A percentile compares a stretch with the other conserved stretches of the same genome.
phyloP scores from a whole-genome alignment of 2,797 vertebrate species.

The Diglossa cyanea region DNA sequence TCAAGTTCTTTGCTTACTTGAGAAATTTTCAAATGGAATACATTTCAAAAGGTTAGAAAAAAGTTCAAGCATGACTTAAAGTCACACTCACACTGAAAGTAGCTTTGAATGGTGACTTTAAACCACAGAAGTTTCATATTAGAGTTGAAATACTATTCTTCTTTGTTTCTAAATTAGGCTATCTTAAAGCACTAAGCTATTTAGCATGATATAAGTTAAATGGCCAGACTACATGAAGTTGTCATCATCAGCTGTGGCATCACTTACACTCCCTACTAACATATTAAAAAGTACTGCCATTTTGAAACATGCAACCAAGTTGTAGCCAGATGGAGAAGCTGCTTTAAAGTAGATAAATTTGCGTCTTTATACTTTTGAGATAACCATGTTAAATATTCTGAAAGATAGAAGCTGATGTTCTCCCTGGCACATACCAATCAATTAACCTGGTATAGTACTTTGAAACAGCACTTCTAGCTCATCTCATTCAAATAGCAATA shows the following conservation, averaged over 20 bases:
- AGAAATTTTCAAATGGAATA: background rate
- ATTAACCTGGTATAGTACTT: background rate
- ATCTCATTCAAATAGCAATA: background rate
- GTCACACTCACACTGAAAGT: background rate
- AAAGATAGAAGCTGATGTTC: background rate
- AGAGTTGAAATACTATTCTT: background rate
- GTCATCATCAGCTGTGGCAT: background rate
- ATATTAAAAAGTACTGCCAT: background rate
- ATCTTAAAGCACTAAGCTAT: background rate
- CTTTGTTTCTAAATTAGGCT: background rate
- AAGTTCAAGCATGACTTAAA: background rate
- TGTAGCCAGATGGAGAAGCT: background rate
- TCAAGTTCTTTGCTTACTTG: background rate
- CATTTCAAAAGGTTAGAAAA: background rate
- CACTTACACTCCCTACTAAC: background rate
- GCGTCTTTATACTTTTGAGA: background rate
- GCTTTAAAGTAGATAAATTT: background rate
- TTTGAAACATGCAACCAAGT: background rate
- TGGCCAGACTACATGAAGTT: background rate
- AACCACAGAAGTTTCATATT: background rate
- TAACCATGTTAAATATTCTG: background rate
- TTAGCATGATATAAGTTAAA: background rate
- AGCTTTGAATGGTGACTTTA: background rate
- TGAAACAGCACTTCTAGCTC: background rate
- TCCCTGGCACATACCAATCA: background rate